Conservation (phyloP, 2,888 invertebrate species). For the Rhagium mordax region DNA sequence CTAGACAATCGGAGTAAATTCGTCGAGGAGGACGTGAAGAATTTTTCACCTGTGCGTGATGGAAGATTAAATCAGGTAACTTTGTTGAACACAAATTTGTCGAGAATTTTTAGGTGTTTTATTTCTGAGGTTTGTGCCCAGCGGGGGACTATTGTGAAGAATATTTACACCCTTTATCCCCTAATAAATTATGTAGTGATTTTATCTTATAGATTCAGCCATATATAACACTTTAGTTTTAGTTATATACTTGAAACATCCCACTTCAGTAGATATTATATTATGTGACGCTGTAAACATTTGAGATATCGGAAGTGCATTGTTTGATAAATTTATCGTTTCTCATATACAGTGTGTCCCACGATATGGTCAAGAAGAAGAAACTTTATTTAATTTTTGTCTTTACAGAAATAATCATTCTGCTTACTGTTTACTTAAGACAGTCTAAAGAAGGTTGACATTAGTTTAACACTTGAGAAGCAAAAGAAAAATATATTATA, state of each 20-base stretch:
- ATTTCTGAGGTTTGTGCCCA: slow-evolving; percentile 61
- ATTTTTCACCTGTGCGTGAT: slow-evolving; percentile 23
- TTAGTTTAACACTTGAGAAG: too few species aligned
- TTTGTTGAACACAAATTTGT: slow-evolving; percentile 66
- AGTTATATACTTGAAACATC: slow-evolving; percentile 13
- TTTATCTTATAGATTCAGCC: slow-evolving; percentile 54
- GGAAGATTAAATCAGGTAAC: slow-evolving; percentile 63
- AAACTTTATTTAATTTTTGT: too few species aligned
- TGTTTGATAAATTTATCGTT: too few species aligned
- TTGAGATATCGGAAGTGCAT: slow-evolving; percentile 3
- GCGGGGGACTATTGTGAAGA: slow-evolving; percentile 67
- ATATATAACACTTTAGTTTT: slow-evolving; percentile 49
- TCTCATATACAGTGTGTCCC: too few species aligned
- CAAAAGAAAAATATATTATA: too few species aligned
- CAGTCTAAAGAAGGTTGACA: too few species aligned
- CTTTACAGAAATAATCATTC: too few species aligned
- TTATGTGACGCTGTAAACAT: neutral
- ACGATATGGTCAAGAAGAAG: too few species aligned
- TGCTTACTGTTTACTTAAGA: too few species aligned
- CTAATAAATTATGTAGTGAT: slow-evolving; percentile 66
- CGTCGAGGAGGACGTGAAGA: slow-evolving; percentile 25
- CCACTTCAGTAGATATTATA: neutral
- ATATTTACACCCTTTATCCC: slow-evolving; percentile 68
- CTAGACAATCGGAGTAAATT: neutral
- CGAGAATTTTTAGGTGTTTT: slow-evolving; percentile 66